These are phyloP conservation scores for Catostylus mosaicus DNA, from an alignment of 30 jellyfish, hydroid and myxozoan genomes.

Conservation along the genomic window DNA sequence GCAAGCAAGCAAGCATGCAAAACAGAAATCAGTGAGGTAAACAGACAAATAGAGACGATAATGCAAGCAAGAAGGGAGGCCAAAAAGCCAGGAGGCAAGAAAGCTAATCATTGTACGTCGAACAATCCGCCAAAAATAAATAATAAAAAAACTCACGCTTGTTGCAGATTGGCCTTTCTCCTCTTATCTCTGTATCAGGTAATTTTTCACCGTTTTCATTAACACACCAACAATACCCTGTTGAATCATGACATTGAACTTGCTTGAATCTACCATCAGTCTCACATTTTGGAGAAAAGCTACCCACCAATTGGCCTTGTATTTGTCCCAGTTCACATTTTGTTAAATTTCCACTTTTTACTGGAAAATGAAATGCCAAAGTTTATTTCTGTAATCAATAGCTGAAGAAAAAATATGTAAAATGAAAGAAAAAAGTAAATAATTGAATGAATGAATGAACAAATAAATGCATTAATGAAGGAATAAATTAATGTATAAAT, in stretches of 20 bases:
- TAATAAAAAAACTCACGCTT: slow-evolving; percentile 29
- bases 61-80: no score
- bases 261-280: slow-evolving; percentile 67
- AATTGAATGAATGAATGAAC: background rate
- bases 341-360: slow-evolving; percentile 11
- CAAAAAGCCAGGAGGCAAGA: no score
- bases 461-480: background rate
- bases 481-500: background rate
- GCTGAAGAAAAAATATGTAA: background rate
- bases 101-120: background rate
- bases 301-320: slow-evolving; percentile 40
- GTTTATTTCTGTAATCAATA: background rate
- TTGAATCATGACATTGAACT: slow-evolving; percentile 75
- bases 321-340: slow-evolving; percentile 27
- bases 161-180: slow-evolving; percentile 43
- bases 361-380: background rate
- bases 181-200: slow-evolving; percentile 41
- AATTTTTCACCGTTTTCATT: slow-evolving; percentile 63
- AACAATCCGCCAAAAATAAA: background rate
- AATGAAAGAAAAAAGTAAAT: background rate
- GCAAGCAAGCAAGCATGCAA: no score
- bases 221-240: slow-evolving; percentile 91
- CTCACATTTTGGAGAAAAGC: slow-evolving; percentile 71
- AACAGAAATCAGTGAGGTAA: no score
- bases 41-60: no score